Conservation (phyloP, 2,888 invertebrate species). For the Nudaria mundana region DNA sequence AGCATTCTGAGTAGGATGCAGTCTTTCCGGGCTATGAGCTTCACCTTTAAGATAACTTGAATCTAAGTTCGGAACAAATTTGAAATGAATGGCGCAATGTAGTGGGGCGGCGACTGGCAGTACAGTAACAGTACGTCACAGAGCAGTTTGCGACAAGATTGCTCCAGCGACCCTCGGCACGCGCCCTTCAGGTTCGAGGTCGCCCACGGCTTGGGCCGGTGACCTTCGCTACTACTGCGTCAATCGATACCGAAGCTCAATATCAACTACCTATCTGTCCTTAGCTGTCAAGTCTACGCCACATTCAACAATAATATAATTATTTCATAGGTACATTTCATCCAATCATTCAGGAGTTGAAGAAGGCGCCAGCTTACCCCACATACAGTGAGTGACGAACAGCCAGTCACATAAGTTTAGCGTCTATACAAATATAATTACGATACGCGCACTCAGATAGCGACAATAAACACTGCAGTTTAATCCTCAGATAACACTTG, state of each 20-base stretch:
- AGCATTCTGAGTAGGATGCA: no score
- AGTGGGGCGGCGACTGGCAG: no score
- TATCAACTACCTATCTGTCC: no score
- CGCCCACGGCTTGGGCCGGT: conserved; percentile 9
- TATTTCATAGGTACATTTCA: no score
- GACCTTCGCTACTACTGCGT: conserved; percentile 5
- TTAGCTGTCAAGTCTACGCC: no score
- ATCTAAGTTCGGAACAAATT: no score
- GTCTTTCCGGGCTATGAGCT: no score
- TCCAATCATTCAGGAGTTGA: no score
- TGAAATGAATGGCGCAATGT: conserved; percentile 2
- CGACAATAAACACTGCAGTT: background rate
- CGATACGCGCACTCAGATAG: background rate
- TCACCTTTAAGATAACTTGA: no score
- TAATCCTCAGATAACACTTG: background rate
- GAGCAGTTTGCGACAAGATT: background rate
- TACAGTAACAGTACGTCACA: background rate
- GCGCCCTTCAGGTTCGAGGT: conserved; percentile 20
- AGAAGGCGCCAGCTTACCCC: no score
- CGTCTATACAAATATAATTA: background rate
- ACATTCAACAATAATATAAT: background rate
- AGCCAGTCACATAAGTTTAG: no score
- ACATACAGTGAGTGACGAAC: background rate
- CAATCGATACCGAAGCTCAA: conserved; percentile 4
- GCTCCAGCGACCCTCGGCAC: background rate